A percentile compares a stretch with the other conserved stretches of the same genome.
phyloP scores from a whole-genome alignment of 2,113 vertebrate genomes.

The Oostethus manadensis region DNA sequence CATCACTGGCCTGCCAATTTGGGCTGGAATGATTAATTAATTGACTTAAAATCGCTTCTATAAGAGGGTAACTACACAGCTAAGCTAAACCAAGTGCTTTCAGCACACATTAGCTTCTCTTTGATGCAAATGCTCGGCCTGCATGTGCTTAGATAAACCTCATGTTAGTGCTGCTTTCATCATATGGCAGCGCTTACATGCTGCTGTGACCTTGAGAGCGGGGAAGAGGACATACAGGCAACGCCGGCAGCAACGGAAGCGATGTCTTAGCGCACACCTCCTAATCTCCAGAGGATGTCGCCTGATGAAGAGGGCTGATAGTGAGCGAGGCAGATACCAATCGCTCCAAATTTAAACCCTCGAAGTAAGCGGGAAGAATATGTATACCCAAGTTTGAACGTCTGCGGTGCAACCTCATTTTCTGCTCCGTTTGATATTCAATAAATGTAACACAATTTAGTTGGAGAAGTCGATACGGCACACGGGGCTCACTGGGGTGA shows the following conservation, averaged over 20 bases:
- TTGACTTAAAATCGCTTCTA: conserved; percentile 45
- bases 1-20: conserved; percentile 33
- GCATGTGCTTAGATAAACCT: conserved; percentile 29
- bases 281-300: conserved; percentile 56
- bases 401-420: conserved; percentile 30
- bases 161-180: conserved; percentile 34
- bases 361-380: conserved; percentile 36
- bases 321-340: conserved; percentile 46
- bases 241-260: conserved; percentile 21
- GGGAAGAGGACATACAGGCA: conserved; percentile 32
- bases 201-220: conserved; percentile 61
- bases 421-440: conserved; percentile 13
- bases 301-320: conserved; percentile 51
- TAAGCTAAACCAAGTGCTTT: conserved; percentile 63
- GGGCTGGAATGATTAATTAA: conserved; percentile 57
- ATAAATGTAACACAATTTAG: conserved; percentile 7
- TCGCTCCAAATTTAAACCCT: conserved; percentile 50
- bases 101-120: conserved; percentile 40
- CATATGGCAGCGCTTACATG: neutral
- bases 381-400: conserved; percentile 31
- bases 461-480: conserved; percentile 2
- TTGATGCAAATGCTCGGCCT: conserved; percentile 39
- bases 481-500: neutral
- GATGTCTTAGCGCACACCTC: conserved; percentile 11
- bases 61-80: conserved; percentile 24